Conservation (phyloP, 2,888 invertebrate genomes). For the Pseudanteris insignis region DNA sequence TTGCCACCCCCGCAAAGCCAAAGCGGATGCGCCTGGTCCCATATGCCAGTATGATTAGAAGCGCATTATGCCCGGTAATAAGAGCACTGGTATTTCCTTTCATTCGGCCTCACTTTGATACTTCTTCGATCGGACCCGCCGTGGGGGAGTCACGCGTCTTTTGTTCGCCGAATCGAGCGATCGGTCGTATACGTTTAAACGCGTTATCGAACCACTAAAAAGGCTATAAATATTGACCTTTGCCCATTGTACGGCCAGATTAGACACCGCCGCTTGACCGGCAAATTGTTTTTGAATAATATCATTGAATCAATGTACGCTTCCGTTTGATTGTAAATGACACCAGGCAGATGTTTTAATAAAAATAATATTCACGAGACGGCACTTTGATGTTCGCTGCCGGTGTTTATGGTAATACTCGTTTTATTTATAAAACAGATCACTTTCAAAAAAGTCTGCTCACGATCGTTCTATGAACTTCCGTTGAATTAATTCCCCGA, state of each 20-base stretch:
- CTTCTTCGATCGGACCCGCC: background rate
- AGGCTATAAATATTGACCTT: slow-evolving; percentile 19
- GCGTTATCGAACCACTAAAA: too few species aligned
- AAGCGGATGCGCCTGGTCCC: slow-evolving; percentile 45
- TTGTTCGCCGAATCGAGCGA: background rate
- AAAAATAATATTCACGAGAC: background rate
- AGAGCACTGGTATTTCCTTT: slow-evolving; percentile 20
- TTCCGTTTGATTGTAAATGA: too few species aligned
- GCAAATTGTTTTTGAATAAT: background rate
- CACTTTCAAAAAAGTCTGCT: too few species aligned
- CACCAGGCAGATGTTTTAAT: too few species aligned
- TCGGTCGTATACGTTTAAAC: background rate
- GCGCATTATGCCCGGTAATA: slow-evolving; percentile 34
- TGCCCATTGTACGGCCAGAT: background rate
- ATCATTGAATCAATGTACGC: too few species aligned
- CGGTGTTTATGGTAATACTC: too few species aligned
- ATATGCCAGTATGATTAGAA: slow-evolving; percentile 51
- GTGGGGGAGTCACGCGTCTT: background rate
- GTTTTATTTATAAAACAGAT: too few species aligned
- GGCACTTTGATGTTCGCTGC: too few species aligned
- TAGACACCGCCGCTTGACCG: background rate
- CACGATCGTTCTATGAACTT: too few species aligned
- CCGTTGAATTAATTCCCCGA: too few species aligned
- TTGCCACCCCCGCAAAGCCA: slow-evolving; percentile 56
- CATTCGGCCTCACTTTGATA: background rate